Base-by-base conservation (phyloP, 1,140 invertebrate genomes). In the Sweltsa coloradensis region DNA sequence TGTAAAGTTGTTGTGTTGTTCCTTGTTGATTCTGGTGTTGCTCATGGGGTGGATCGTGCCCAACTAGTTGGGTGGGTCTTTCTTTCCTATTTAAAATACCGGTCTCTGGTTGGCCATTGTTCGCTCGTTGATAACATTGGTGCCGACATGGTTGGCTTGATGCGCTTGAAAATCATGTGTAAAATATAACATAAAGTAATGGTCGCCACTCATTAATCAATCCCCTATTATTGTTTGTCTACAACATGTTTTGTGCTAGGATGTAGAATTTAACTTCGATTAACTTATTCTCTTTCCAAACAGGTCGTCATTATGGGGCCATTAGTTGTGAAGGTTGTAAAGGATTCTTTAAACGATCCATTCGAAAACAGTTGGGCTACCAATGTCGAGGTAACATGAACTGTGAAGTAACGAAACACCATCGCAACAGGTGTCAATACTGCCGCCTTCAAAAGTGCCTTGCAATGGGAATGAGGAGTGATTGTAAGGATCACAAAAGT, bases 361-460 rank as follows among this genome's bases (percentile, higher is more conserved):
- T 96, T 56, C 79, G 92, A 34, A 96, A 96, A 67, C 88, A 95
- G 65, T 67, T 97, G 46, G 92, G 91, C 37, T 98, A 97, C 66
- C 88, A 92, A 49, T 98, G 95, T 64, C 75, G 93, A 16, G 91
- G 92, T 19, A 85, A 75, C 49, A 93, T 94, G 70, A 89, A 90
- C 62, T 98, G 95, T 63, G 89, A 94, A 66, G 91, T 98, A 37
- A 97, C 91, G 34, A 97, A 97, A 67, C 89, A 94, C 60, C 90
- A 95, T 64, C 76, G 94, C 41, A 96, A 98, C 70, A 76, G 94
- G 47, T 98, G 94, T 69, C 94, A 98, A 71, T 97, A 95, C 69
- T 98, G 94, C 69, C 78, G 94, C 45, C 76, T 97, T 51, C 92
- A 97, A 66, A 97, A 97, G 69, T 97, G 94, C 66, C 73, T 97